Conservation (phyloP, 2,797 vertebrate species). For the Anniella stebbinsi region DNA sequence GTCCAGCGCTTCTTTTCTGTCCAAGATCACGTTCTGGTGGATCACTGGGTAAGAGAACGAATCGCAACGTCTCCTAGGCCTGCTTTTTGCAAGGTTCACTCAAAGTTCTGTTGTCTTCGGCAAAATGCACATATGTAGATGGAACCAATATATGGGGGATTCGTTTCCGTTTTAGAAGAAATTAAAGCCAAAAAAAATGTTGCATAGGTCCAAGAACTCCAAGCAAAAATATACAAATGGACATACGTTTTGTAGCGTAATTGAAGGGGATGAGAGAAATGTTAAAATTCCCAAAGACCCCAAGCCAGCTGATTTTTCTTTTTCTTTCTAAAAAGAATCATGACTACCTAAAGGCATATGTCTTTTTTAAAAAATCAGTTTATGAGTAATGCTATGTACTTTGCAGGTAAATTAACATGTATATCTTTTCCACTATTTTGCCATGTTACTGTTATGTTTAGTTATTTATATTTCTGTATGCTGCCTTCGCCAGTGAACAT, state of each 20-base stretch:
- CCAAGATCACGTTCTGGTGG: slow-evolving; percentile 97
- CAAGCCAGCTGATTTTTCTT: background rate
- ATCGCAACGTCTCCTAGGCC: background rate
- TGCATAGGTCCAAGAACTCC: background rate
- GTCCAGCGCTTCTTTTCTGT: slow-evolving; percentile 90
- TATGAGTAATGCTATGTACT: background rate
- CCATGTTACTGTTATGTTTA: background rate
- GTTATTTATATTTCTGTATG: background rate
- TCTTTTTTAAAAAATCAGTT: too few relatives aligned
- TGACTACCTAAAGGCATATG: too few relatives aligned
- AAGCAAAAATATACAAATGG: background rate
- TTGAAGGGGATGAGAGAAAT: too few relatives aligned
- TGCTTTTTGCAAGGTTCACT: background rate
- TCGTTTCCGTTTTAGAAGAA: background rate
- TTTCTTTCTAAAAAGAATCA: background rate
- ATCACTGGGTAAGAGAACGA: slow-evolving; percentile 87
- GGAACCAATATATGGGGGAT: background rate
- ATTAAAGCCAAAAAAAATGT: background rate
- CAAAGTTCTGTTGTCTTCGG: too few relatives aligned
- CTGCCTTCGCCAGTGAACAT: background rate
- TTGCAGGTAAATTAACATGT: background rate
- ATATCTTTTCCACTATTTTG: background rate
- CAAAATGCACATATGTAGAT: background rate
- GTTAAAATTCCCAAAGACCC: background rate
- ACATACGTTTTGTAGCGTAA: background rate